phyloP scores from a whole-genome alignment of 2,888 invertebrate genomes.

The Luperina nickerlii region DNA sequence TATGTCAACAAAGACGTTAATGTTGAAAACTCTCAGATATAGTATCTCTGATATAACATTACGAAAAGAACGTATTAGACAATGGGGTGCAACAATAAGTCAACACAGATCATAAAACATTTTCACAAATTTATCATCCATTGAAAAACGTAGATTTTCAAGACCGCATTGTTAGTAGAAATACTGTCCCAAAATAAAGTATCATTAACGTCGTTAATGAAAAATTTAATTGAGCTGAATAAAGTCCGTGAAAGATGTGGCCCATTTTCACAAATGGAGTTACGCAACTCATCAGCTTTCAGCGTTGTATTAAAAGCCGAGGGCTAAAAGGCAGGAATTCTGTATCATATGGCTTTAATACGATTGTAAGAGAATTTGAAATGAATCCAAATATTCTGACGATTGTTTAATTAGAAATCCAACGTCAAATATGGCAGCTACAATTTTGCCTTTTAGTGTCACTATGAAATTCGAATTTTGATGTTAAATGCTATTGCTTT shows the following conservation, averaged over 20 bases:
- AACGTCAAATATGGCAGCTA: background rate
- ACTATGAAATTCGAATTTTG: background rate
- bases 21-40: background rate
- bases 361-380: slow-evolving; percentile 39
- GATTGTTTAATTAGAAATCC: slow-evolving; percentile 32
- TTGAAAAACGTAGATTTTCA: slow-evolving; percentile 6
- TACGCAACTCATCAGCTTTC: slow-evolving; percentile 64
- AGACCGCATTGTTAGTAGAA: slow-evolving; percentile 28
- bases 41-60: too few relatives aligned
- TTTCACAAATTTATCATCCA: background rate
- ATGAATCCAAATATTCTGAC: slow-evolving; percentile 38
- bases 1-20: too few relatives aligned
- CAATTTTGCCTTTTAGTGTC: background rate
- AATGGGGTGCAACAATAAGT: too few relatives aligned
- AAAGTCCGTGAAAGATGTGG: slow-evolving; percentile 63
- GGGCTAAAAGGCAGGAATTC: slow-evolving; percentile 49
- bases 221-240: slow-evolving; percentile 65
- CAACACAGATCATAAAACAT: background rate
- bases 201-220: slow-evolving; percentile 59
- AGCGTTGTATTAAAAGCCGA: slow-evolving; percentile 56
- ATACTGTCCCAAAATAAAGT: slow-evolving; percentile 45
- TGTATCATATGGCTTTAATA: slow-evolving; percentile 55
- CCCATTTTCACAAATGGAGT: slow-evolving; percentile 65
- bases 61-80: too few relatives aligned
- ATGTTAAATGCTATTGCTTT: too few relatives aligned